phyloP scores from a whole-genome alignment of 2,888 invertebrate genomes.

The Ornithoptera alexandrae region DNA sequence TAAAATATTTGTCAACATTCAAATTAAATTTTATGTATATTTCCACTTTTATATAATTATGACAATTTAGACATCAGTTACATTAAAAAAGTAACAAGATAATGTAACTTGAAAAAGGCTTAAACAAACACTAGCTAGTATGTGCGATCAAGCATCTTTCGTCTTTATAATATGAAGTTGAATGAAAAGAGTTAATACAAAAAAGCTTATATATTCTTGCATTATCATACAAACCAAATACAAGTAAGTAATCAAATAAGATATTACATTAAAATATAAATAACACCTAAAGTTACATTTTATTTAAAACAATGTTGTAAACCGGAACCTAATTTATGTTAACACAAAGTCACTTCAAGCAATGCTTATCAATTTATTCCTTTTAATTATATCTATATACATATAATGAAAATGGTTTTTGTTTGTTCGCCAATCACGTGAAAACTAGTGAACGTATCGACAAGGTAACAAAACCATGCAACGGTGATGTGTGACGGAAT shows the following conservation, averaged over 20 bases:
- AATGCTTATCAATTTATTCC: too few relatives aligned
- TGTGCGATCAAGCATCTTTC: background rate
- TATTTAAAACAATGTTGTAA: too few relatives aligned
- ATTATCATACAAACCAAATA: background rate
- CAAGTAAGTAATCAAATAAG: background rate
- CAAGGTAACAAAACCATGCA: too few relatives aligned
- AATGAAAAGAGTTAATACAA: background rate
- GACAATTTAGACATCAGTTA: background rate
- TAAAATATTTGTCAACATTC: slow-evolving; percentile 21
- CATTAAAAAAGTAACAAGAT: background rate
- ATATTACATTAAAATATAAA: background rate
- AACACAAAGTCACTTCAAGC: too few relatives aligned
- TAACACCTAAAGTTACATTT: too few relatives aligned
- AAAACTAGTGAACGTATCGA: too few relatives aligned
- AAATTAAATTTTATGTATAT: background rate
- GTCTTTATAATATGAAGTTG: background rate
- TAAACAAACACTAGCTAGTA: background rate
- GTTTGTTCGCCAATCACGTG: too few relatives aligned
- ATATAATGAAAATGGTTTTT: too few relatives aligned
- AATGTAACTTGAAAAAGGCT: background rate
- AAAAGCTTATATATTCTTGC: background rate
- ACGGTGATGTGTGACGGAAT: too few relatives aligned
- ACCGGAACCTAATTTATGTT: too few relatives aligned
- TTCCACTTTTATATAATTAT: background rate
- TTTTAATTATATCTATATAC: too few relatives aligned